Evolutionary conservation across 2,888 invertebrate species (phyloP).

Genomic region (Yponomeuta malinellus): DNA sequence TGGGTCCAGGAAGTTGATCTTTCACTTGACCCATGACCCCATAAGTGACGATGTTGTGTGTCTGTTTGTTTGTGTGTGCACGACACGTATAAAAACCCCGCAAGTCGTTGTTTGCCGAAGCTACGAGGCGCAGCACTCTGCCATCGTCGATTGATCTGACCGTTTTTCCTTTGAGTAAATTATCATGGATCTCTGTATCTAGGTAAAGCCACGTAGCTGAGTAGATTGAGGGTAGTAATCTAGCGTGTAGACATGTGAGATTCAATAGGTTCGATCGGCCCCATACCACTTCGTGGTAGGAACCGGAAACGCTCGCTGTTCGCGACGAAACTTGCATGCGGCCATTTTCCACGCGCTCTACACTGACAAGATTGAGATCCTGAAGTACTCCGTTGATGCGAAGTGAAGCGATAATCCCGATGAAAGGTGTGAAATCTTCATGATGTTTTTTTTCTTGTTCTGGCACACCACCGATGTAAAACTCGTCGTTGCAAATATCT

Average conservation of each 20-base stretch:
- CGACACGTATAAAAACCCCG: slow-evolving; percentile 64
- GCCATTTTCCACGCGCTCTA: slow-evolving; percentile 46
- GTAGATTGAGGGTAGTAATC: slow-evolving; percentile 34
- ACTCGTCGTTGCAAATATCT: slow-evolving; percentile 50
- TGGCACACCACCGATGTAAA: slow-evolving; percentile 54
- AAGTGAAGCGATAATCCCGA: slow-evolving; percentile 48
- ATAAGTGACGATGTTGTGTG: slow-evolving; percentile 57
- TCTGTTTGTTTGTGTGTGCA: slow-evolving; percentile 41
- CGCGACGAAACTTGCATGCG: slow-evolving; percentile 54
- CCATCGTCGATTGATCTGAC: slow-evolving; percentile 49
- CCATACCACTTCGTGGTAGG: slow-evolving; percentile 59
- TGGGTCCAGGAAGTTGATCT: slow-evolving; percentile 43
- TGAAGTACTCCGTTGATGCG: slow-evolving; percentile 41
- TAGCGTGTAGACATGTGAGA: slow-evolving; percentile 56
- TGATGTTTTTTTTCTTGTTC: slow-evolving; percentile 28
- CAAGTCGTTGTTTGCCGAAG: slow-evolving; percentile 45
- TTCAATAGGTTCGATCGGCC: slow-evolving; percentile 54
- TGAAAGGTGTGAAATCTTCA: slow-evolving; percentile 43
- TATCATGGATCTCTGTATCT: slow-evolving; percentile 38
- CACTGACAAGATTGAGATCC: slow-evolving; percentile 44
- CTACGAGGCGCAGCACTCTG: slow-evolving; percentile 46
- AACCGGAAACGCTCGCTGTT: slow-evolving; percentile 60
- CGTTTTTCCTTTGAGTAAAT: slow-evolving; percentile 32
- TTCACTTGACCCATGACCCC: slow-evolving; percentile 55
- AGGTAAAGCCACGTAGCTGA: slow-evolving; percentile 53